Conservation (phyloP, 2,888 invertebrate species). For the Agonopterix heracliana region DNA sequence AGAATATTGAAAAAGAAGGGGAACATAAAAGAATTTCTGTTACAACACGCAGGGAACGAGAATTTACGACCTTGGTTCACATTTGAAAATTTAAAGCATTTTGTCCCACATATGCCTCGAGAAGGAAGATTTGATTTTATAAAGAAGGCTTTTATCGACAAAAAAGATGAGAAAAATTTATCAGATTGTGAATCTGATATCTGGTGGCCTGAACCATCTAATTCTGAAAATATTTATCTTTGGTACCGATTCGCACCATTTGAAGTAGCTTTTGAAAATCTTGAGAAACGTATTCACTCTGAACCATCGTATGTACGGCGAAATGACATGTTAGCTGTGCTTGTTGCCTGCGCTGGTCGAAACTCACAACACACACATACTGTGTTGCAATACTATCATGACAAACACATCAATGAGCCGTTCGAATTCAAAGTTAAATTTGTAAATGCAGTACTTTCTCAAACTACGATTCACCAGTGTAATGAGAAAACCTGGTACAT, state of each 20-base stretch:
- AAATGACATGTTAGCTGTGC: conserved; percentile 33
- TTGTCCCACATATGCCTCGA: conserved; percentile 36
- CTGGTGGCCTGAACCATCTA: background rate
- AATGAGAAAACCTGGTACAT: conserved; percentile 41
- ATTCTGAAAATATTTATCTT: conserved; percentile 6
- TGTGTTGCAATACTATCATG: too few species aligned
- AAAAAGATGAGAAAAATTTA: conserved; percentile 9
- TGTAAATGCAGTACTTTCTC: conserved; percentile 25
- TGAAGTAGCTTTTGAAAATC: conserved; percentile 12
- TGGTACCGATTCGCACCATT: conserved; percentile 20
- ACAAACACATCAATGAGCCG: conserved; percentile 50
- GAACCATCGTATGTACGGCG: conserved; percentile 42
- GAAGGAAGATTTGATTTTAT: conserved; percentile 42
- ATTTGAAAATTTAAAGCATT: conserved; percentile 33
- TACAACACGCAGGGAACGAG: conserved; percentile 3
- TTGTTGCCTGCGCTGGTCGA: conserved; percentile 34
- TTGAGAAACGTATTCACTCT: conserved; percentile 28
- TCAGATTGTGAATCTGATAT: too few species aligned
- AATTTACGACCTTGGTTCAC: conserved; percentile 22
- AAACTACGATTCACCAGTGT: conserved; percentile 29
- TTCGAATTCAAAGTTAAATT: conserved; percentile 10
- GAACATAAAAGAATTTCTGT: conserved; percentile 11
- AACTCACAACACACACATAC: conserved; percentile 32
- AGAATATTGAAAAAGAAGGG: conserved; percentile 34
- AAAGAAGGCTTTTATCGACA: conserved; percentile 40